A percentile compares a stretch with the other conserved stretches of the same genome.
Conservation (phyloP, 2,888 invertebrate species). For the Cheilosia scutellata region DNA sequence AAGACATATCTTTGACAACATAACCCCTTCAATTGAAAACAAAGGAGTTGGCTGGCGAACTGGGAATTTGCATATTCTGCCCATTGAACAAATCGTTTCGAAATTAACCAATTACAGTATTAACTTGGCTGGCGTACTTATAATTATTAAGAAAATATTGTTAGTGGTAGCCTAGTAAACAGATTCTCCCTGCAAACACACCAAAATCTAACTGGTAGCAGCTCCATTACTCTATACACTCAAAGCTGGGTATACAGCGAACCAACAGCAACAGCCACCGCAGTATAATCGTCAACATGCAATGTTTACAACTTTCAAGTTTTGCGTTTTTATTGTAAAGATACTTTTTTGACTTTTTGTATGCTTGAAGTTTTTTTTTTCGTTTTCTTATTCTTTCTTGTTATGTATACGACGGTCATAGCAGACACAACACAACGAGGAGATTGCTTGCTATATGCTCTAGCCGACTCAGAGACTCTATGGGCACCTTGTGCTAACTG, state of each 20-base stretch:
- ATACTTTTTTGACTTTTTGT: constrained; percentile 27
- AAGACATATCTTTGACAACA: not conserved
- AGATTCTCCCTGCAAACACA: constrained; percentile 40
- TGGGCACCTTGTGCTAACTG: constrained; percentile 55
- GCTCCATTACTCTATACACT: not conserved
- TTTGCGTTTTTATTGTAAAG: constrained; percentile 60
- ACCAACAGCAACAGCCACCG: constrained; percentile 51
- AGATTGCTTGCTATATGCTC: constrained; percentile 42
- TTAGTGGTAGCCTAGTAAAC: constrained; percentile 31
- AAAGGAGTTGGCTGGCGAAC: constrained; percentile 65
- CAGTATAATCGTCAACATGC: constrained; percentile 67
- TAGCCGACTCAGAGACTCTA: constrained; percentile 42
- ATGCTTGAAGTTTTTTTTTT: constrained; percentile 31
- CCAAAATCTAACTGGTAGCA: not conserved
- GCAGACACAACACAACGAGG: constrained; percentile 16
- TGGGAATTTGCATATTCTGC: constrained; percentile 3
- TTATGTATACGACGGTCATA: constrained; percentile 8
- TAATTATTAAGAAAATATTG: constrained; percentile 18
- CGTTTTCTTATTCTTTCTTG: constrained; percentile 32
- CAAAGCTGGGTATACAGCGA: constrained; percentile 25
- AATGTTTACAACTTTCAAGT: constrained; percentile 76
- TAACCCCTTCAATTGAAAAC: not conserved
- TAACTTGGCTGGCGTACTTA: not conserved
- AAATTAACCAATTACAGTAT: constrained; percentile 18
- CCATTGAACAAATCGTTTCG: constrained; percentile 20